These are phyloP conservation scores for Halesus radiatus DNA, from an alignment of 1,140 invertebrate genomes.

Conservation along the genomic window DNA sequence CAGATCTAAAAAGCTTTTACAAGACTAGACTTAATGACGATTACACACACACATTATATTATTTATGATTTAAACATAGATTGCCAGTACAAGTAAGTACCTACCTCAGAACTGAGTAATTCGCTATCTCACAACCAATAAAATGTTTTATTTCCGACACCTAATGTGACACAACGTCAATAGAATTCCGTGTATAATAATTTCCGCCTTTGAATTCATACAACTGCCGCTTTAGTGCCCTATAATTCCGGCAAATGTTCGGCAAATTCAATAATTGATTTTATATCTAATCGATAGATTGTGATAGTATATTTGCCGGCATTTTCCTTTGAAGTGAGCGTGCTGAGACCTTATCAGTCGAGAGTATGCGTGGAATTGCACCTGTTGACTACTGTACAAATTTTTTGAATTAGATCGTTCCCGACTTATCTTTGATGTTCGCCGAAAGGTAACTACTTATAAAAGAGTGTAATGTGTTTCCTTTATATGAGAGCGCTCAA, in stretches of 20 bases:
- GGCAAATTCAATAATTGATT: conserved; percentile 41
- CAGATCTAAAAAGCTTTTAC: no score
- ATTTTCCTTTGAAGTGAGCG: conserved; percentile 29
- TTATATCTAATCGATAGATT: conserved; percentile 35
- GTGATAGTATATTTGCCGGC: background rate
- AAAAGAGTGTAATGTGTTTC: background rate
- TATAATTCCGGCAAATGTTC: background rate
- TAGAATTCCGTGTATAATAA: conserved; percentile 11
- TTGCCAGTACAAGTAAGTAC: no score
- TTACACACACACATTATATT: no score
- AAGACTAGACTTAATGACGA: no score
- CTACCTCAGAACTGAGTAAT: no score
- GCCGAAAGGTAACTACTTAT: background rate
- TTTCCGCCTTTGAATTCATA: conserved; percentile 28
- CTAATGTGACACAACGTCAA: background rate
- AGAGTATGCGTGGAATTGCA: conserved; percentile 18
- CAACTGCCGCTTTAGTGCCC: background rate
- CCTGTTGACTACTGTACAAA: conserved; percentile 42
- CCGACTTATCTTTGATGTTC: conserved; percentile 3
- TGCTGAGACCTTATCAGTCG: conserved; percentile 1
- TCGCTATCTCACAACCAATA: no score
- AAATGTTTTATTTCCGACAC: conserved; percentile 22
- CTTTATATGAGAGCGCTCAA: background rate
- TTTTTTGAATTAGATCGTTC: conserved; percentile 32
- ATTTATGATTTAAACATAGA: no score